These are phyloP conservation scores for Conistra vaccinii DNA, from an alignment of 2,888 invertebrate species.

Conservation along the genomic window DNA sequence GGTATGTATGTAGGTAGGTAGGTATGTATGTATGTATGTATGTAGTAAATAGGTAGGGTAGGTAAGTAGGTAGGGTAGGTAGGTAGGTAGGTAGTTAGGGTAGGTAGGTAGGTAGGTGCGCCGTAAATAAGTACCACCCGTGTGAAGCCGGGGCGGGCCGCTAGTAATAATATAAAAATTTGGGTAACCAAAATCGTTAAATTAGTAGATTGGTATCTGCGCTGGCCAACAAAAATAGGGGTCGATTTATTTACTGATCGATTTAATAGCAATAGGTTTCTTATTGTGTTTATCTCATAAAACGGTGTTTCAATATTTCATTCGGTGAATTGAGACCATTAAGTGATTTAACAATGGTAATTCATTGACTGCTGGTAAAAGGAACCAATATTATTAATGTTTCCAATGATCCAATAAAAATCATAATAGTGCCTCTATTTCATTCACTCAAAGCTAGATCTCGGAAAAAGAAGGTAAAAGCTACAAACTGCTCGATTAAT, in stretches of 20 bases:
- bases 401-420: conserved; percentile 6
- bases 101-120: no score
- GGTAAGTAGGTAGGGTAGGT: no score
- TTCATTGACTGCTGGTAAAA: conserved; percentile 1
- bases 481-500: background rate
- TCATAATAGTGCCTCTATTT: background rate
- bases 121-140: no score
- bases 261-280: background rate
- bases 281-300: background rate
- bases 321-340: conserved; percentile 9
- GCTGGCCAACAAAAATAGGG: background rate
- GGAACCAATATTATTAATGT: conserved; percentile 29
- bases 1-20: no score
- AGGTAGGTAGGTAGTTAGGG: no score
- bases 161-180: no score
- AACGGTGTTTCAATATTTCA: conserved; percentile 10
- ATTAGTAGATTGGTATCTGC: no score
- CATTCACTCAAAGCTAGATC: background rate
- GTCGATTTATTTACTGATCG: background rate
- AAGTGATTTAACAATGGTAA: background rate
- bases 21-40: no score
- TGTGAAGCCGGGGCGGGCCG: no score
- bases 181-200: no score
- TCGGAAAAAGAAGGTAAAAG: background rate
- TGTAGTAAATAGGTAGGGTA: no score